These are phyloP conservation scores for Netelia melanura DNA, from an alignment of 2,888 invertebrate genomes.

Conservation along the genomic window DNA sequence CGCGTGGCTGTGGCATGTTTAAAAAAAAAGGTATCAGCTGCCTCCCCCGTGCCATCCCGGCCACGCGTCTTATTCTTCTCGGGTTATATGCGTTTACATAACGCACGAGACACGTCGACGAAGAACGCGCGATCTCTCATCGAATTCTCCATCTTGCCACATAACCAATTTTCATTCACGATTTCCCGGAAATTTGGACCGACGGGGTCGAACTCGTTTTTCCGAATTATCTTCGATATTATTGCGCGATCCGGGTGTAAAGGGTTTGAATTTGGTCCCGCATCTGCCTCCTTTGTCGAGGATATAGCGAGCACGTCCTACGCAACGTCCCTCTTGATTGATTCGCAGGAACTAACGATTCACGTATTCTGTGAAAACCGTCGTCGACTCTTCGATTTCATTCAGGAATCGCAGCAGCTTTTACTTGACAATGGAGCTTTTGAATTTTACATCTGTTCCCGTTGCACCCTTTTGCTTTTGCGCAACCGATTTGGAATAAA, in stretches of 20 bases:
- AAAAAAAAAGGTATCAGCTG: constrained; percentile 61
- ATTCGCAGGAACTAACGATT: neutral
- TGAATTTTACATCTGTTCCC: constrained; percentile 71
- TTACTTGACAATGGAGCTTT: constrained; percentile 63
- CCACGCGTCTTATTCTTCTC: constrained; percentile 57
- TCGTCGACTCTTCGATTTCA: neutral
- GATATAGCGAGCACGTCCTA: constrained; percentile 14
- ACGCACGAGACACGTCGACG: neutral
- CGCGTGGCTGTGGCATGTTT: constrained; percentile 58
- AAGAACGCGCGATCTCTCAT: neutral
- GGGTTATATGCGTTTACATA: neutral
- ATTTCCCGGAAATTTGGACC: neutral
- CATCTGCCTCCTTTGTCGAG: constrained; percentile 52
- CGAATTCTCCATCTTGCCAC: neutral
- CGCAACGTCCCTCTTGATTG: constrained; percentile 25
- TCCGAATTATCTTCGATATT: constrained; percentile 27
- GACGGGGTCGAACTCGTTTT: constrained; percentile 5
- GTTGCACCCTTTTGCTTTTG: constrained; percentile 68
- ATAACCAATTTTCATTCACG: neutral
- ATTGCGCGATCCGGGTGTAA: constrained; percentile 62
- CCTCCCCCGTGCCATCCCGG: constrained; percentile 27
- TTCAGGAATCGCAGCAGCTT: constrained; percentile 25
- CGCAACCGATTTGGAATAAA: constrained; percentile 65
- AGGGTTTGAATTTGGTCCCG: constrained; percentile 27
- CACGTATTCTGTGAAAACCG: constrained; percentile 27